A percentile compares a stretch with the other conserved stretches of the same genome.
phyloP scores from a whole-genome alignment of 2,797 vertebrate genomes.

The Sebastes dallii region DNA sequence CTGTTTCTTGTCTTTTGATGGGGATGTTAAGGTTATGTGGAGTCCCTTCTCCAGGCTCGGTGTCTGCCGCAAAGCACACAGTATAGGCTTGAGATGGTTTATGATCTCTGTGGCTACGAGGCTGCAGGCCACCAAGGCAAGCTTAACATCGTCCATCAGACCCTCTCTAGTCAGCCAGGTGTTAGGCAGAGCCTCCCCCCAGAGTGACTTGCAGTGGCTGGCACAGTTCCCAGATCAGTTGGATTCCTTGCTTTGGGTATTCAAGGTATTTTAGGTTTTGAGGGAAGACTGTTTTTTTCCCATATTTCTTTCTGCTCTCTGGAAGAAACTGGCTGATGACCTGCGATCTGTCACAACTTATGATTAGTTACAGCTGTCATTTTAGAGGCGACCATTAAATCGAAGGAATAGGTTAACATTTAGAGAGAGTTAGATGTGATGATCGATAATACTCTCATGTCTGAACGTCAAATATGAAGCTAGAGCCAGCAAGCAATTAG shows the following conservation, averaged over 20 bases:
- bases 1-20: background rate
- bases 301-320: background rate
- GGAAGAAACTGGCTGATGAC: background rate
- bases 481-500: background rate
- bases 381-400: background rate
- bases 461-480: background rate
- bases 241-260: background rate
- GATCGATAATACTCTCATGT: background rate
- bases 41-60: background rate
- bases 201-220: background rate
- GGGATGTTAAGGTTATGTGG: background rate
- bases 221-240: background rate
- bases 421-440: background rate
- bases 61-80: background rate
- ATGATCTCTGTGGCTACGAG: background rate
- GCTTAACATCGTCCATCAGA: background rate
- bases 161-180: background rate
- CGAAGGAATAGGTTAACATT: background rate
- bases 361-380: background rate
- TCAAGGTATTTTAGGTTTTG: background rate
- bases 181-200: background rate
- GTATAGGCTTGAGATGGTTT: background rate
- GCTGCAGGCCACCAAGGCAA: background rate
- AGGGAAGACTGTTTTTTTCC: background rate
- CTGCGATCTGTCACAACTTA: background rate